Base-by-base conservation (phyloP, 37 sponge, comb jelly and placozoan species). In the Aplysina aerophoba region DNA sequence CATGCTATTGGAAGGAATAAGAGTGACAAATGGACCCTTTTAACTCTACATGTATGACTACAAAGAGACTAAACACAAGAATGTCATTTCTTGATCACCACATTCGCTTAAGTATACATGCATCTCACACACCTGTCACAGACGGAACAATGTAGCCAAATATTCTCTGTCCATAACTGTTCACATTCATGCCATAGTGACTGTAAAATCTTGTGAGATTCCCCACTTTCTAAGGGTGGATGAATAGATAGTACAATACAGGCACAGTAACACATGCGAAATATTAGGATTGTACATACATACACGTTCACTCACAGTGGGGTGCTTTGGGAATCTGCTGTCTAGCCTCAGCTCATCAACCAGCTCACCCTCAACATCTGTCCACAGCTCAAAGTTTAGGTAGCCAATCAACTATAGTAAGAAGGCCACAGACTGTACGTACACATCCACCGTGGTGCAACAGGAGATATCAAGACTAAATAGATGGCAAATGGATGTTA, bases 141-240 rank as follows among this genome's bases (percentile, higher is more conserved):
- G 84, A 64, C 19, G 88, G 88, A 14, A 80, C n/a, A 11, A 91
- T 57, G 82, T 87, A 91, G 78, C 91, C 91, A 87, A 87, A 91
- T 25, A 91, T 56, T 59, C 80, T 87, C 54, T 78, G 84, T 21
- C 81, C 85, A 72, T 87, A 91, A 21, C 79, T 77, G 17, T 73
- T 65, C 17, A 17, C 40, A 2, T 81, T 39, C 83, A 55, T 28
- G 28, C 16, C 24, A 24, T 16, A 22, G 4, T 17, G 21, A 2
- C 21, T 20, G 22, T 54, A 37, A 17, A 25, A 22, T 11, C 2
- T 22, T 20, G 79, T 28, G 54, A 53, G 15, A 24, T 36, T 53
- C 24, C 79, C 22, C 24, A 28, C 79, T 30, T 79, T n/a, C 55
- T 24, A 37, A 79, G 4, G 28, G 25, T 11, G 16, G 21, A 12